Base-by-base conservation (phyloP, 1,140 invertebrate species). In the Zaprionus davidi region DNA sequence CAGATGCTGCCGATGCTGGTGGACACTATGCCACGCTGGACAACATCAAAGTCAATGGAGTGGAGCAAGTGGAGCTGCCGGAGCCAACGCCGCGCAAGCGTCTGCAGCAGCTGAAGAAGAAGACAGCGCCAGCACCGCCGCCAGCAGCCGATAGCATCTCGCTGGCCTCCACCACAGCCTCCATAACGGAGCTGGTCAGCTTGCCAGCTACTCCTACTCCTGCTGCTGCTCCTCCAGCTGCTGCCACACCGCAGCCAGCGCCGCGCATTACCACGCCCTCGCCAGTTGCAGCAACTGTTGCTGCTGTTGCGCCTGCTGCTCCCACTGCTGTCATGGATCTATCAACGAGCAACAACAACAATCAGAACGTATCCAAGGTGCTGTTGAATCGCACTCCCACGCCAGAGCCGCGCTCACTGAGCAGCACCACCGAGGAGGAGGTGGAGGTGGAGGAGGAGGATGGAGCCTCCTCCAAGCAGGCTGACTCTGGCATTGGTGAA, bases 401-500 rank as follows among this genome's bases (percentile, higher is more conserved):
- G 0, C 91, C 91, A 0, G 91, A 92, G 58, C 91, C 91, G 0
- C 82, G 91, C 6, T 92, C 91, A 0, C 34, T 92, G 28, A 71
- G 85, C 62, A 90, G 81, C 59, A 77, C 73, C 58, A 63, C 62
- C 7, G 86, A 86, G 26, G 82, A 82, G 20, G 85, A 81, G 51
- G 74, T 71, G 3, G 24, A 24, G 24, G 24, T 26, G 28, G 28
- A 31, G 28, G 78, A 85, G 36, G 51, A 71, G 44, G 85, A 91
- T 28, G 91, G 87, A 64, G 59, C 79, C 2, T 77, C 82, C 3
- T 92, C 91, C 0, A 92, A 92, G 71, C 91, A 92, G 24, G 90
- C 90, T 0, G 91, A 92, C 41, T 92, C 91, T 0, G 91, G 91
- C 6, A 92, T 92, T 13, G 91, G 91, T 11, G 91, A 92, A 17